A percentile compares a stretch with the other conserved stretches of the same genome.
Conservation (phyloP, 2,797 vertebrate species). For the Tragopan temminckii region DNA sequence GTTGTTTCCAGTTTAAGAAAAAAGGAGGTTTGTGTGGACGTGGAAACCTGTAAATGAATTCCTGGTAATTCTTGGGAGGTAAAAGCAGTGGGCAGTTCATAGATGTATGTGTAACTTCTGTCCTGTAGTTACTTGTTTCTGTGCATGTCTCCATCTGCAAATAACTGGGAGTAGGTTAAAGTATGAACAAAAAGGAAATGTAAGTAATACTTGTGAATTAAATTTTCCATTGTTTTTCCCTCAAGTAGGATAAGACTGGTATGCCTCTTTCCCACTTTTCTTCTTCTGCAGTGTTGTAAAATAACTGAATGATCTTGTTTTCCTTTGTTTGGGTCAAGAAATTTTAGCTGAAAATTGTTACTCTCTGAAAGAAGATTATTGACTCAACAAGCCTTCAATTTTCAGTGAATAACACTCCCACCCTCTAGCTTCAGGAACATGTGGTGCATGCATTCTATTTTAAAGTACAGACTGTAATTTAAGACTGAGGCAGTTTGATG, state of each 20-base stretch:
- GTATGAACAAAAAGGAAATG: constrained; percentile 41
- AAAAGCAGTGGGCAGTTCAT: constrained; percentile 55
- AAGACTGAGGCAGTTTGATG: constrained; percentile 86
- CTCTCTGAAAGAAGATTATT: constrained; percentile 87
- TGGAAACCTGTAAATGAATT: constrained; percentile 32
- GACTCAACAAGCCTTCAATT: constrained; percentile 89
- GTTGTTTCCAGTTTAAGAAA: constrained; percentile 57
- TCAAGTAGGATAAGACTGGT: constrained; percentile 58
- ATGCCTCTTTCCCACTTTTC: constrained; percentile 47
- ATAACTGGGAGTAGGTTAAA: constrained; percentile 59
- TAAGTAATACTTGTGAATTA: constrained; percentile 50
- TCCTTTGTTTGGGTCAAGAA: constrained; percentile 89
- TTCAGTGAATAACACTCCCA: constrained; percentile 87
- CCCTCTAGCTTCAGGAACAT: constrained; percentile 84
- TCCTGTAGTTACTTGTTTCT: constrained; percentile 45
- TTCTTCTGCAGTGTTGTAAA: constrained; percentile 81
- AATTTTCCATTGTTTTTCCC: constrained; percentile 61
- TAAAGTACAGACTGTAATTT: constrained; percentile 88
- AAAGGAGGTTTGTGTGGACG: background rate
- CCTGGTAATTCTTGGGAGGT: constrained; percentile 55
- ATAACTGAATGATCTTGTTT: constrained; percentile 86
- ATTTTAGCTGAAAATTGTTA: constrained; percentile 89
- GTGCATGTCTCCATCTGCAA: constrained; percentile 55
- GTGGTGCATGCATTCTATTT: constrained; percentile 86
- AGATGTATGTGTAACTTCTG: constrained; percentile 37